Evolutionary conservation across 2,888 invertebrate species (phyloP).

Genomic region (Glyphotaelius pellucidus): DNA sequence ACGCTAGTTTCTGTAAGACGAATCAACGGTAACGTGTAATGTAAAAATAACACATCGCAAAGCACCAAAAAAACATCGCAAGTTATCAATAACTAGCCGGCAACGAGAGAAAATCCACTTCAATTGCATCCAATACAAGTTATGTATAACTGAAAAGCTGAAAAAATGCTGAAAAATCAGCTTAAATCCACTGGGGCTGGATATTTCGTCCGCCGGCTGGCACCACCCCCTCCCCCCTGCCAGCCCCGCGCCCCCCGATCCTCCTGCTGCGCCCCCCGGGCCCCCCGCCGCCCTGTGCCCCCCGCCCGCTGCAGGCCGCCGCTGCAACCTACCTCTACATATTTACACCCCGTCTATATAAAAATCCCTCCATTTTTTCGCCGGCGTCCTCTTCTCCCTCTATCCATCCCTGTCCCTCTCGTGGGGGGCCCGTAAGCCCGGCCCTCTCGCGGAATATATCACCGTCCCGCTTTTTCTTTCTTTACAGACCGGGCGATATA

Average conservation of each 20-base stretch:
- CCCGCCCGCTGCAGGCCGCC: constrained; percentile 59
- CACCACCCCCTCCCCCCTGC: constrained; percentile 41
- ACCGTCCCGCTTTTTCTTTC: constrained; percentile 64
- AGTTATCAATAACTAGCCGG: not conserved
- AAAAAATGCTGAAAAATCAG: constrained; percentile 47
- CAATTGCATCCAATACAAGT: not conserved
- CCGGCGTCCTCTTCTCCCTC: constrained; percentile 63
- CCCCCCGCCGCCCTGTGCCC: constrained; percentile 55
- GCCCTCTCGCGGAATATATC: constrained; percentile 60
- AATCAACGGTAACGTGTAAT: not conserved
- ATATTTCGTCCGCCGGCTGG: constrained; percentile 50
- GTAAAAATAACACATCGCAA: not conserved
- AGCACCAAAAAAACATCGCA: not conserved
- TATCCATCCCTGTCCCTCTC: constrained; percentile 58
- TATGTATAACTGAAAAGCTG: constrained; percentile 23
- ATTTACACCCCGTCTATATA: constrained; percentile 66
- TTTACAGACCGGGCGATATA: constrained; percentile 64
- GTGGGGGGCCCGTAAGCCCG: constrained; percentile 35
- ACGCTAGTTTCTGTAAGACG: not conserved
- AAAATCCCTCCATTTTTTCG: constrained; percentile 67
- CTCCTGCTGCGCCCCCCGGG: constrained; percentile 50
- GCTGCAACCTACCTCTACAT: constrained; percentile 66
- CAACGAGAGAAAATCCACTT: not conserved
- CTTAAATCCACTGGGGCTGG: constrained; percentile 48
- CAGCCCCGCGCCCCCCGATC: constrained; percentile 53